Evolutionary conservation across 2,797 vertebrate genomes (phyloP).

Genomic region (Malurus leucopterus): DNA sequence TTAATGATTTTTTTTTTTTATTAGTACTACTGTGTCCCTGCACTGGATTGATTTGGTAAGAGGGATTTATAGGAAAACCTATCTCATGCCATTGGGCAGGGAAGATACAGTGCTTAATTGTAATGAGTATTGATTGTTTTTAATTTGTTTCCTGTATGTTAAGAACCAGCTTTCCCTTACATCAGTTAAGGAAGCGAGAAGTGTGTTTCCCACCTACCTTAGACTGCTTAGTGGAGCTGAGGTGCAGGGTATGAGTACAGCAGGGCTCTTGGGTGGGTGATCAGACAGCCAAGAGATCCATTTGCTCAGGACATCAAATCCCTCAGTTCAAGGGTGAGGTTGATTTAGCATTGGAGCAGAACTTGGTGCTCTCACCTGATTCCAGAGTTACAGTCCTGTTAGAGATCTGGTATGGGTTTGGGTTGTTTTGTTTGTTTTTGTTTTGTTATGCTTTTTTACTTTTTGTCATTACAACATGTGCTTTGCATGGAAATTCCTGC

Average conservation of each 20-base stretch:
- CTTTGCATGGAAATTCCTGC: neutral
- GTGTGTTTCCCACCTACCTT: neutral
- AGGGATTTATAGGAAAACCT: neutral
- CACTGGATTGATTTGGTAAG: neutral
- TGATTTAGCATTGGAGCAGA: neutral
- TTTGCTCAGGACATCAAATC: neutral
- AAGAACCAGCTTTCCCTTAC: neutral
- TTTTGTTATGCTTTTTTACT: neutral
- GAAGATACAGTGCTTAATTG: neutral
- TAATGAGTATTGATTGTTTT: neutral
- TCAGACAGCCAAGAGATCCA: neutral
- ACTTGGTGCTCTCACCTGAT: neutral
- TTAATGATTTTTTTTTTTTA: neutral
- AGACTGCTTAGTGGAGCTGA: neutral
- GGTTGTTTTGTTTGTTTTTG: neutral
- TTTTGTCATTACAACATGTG: neutral
- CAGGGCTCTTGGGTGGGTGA: neutral
- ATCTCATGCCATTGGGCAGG: neutral
- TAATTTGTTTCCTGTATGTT: neutral
- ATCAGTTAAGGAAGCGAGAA: neutral
- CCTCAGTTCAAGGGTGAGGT: neutral
- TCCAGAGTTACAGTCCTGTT: neutral
- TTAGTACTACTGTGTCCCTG: neutral
- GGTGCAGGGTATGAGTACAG: too few relatives aligned
- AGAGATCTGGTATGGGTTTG: neutral